These are phyloP conservation scores for Araneus ventricosus DNA, from an alignment of 1,140 invertebrate genomes.

Conservation along the genomic window DNA sequence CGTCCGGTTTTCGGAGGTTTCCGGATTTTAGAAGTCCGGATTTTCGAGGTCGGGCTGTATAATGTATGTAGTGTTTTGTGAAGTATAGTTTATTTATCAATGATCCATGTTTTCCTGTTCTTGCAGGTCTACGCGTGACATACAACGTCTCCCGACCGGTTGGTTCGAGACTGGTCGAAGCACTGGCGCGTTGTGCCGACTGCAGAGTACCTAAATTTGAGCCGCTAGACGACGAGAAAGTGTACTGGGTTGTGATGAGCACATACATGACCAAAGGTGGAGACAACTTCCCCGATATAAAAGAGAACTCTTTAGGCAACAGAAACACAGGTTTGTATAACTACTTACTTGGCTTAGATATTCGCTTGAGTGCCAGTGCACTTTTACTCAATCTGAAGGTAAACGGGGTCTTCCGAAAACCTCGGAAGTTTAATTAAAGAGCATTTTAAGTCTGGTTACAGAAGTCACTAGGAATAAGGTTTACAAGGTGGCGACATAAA, in stretches of 20 bases:
- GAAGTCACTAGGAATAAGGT: no score
- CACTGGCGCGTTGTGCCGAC: conserved; percentile 83
- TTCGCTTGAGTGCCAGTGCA: background rate
- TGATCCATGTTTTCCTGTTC: no score
- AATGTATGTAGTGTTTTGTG: no score
- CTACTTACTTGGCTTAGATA: background rate
- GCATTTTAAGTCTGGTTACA: no score
- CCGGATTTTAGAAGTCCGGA: no score
- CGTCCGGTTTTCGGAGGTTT: no score
- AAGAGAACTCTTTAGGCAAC: conserved; percentile 79
- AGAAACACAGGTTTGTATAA: conserved; percentile 77
- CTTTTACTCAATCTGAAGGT: background rate
- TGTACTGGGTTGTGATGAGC: conserved; percentile 84
- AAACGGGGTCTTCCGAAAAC: background rate
- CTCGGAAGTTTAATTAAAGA: no score
- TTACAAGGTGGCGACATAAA: no score
- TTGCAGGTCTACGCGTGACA: conserved; percentile 80
- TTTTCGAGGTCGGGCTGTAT: no score
- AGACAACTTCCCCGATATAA: conserved; percentile 83
- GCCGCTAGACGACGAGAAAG: conserved; percentile 78
- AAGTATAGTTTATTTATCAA: no score
- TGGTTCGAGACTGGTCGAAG: conserved; percentile 83
- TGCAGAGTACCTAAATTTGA: conserved; percentile 85
- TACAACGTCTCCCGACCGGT: conserved; percentile 83
- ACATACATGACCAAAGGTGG: conserved; percentile 86